Conservation (phyloP, 2,113 vertebrate species). For the Cynoglossus semilaevis region DNA sequence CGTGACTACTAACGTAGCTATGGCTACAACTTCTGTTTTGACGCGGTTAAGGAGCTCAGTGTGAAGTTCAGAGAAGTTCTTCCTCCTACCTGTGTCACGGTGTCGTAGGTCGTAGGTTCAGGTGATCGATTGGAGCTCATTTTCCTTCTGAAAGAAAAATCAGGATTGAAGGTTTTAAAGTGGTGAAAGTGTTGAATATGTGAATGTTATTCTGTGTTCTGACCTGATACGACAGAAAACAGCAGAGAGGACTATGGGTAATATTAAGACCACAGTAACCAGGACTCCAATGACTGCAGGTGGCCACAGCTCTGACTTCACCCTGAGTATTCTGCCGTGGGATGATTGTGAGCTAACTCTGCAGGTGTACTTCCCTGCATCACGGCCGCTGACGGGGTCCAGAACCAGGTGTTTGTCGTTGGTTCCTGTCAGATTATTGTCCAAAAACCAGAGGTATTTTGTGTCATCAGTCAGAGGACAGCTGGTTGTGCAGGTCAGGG, state of each 20-base stretch:
- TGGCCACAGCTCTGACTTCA: neutral
- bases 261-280: neutral
- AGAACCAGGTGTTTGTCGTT: slow-evolving; percentile 19
- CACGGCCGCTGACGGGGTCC: neutral
- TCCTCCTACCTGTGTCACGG: slow-evolving; percentile 9
- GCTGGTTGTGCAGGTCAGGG: slow-evolving; percentile 39
- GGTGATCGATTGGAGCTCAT: neutral
- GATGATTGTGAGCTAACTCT: neutral
- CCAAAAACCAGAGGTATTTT: slow-evolving; percentile 27
- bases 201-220: neutral
- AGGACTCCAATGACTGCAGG: neutral
- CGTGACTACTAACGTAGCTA: no score
- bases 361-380: slow-evolving; percentile 7
- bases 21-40: neutral
- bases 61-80: no score
- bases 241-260: neutral
- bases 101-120: neutral
- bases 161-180: neutral
- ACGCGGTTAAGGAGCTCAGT: neutral
- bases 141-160: slow-evolving; percentile 9
- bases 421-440: neutral
- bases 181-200: neutral
- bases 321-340: neutral
- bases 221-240: neutral
- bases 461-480: slow-evolving; percentile 26